A percentile compares a stretch with the other conserved stretches of the same genome.
Evolutionary conservation across 2,888 invertebrate genomes (phyloP).

Genomic region (Chymomyza caudatula): DNA sequence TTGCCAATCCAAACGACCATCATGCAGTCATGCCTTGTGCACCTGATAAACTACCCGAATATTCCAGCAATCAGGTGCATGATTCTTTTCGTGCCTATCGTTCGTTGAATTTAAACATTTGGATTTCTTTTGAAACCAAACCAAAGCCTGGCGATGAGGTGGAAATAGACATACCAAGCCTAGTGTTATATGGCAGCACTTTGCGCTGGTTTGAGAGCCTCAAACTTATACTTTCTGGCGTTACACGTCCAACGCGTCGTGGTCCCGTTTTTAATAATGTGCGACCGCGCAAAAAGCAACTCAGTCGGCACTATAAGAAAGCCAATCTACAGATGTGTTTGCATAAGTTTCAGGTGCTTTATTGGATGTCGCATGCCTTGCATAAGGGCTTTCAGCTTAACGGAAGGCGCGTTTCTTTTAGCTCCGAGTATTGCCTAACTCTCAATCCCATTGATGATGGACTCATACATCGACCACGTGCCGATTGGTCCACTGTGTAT

Average conservation of each 20-base stretch:
- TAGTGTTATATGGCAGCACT: slow-evolving; percentile 94
- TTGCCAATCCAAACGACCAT: slow-evolving; percentile 97
- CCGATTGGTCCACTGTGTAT: slow-evolving; percentile 94
- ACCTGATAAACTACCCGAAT: slow-evolving; percentile 96
- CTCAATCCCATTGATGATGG: slow-evolving; percentile 88
- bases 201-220: slow-evolving; percentile 96
- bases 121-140: slow-evolving; percentile 88
- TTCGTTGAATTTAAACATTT: slow-evolving; percentile 89
- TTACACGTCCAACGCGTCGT: slow-evolving; percentile 95
- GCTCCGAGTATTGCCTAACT: slow-evolving; percentile 87
- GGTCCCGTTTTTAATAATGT: slow-evolving; percentile 92
- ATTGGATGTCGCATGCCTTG: slow-evolving; percentile 98
- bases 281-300: slow-evolving; percentile 90
- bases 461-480: slow-evolving; percentile 89
- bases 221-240: slow-evolving; percentile 93
- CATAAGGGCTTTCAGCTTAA: slow-evolving; percentile 93
- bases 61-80: slow-evolving; percentile 96
- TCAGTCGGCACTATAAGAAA: slow-evolving; percentile 94
- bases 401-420: slow-evolving; percentile 89
- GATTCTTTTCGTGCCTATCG: slow-evolving; percentile 97
- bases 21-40: slow-evolving; percentile 97
- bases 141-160: slow-evolving; percentile 79
- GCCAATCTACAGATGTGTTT: slow-evolving; percentile 91
- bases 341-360: slow-evolving; percentile 87
- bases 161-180: slow-evolving; percentile 83